phyloP scores from a whole-genome alignment of 53 echinoderm and acorn worm genomes.

The Echinarachnius parma region DNA sequence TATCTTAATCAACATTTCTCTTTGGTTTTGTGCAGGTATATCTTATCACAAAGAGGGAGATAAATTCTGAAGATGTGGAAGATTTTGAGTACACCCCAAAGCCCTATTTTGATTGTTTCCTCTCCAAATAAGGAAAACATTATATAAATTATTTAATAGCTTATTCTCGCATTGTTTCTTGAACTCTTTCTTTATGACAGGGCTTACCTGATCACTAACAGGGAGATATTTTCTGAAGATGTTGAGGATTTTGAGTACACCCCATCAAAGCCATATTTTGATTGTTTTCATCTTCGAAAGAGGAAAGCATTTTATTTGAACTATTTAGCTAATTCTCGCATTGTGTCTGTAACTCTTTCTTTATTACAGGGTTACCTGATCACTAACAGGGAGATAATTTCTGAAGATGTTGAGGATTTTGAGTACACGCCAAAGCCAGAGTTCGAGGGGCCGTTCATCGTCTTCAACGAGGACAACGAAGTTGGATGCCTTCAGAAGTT shows the following conservation, averaged over 20 bases:
- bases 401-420: slow-evolving; percentile 98
- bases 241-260: slow-evolving; percentile 99
- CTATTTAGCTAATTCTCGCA: too few relatives aligned
- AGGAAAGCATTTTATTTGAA: too few relatives aligned
- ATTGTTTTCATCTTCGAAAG: too few relatives aligned
- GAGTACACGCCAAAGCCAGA: slow-evolving; percentile 98
- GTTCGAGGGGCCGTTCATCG: slow-evolving; percentile 93
- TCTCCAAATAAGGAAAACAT: too few relatives aligned
- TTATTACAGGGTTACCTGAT: slow-evolving; percentile 78
- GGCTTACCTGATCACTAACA: slow-evolving; percentile 95
- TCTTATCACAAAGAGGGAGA: slow-evolving; percentile 92
- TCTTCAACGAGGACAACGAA: slow-evolving; percentile 84
- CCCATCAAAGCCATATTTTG: slow-evolving; percentile 92
- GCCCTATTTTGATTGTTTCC: slow-evolving; percentile 95
- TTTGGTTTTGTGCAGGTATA: slow-evolving; percentile 66
- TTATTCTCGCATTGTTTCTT: too few relatives aligned
- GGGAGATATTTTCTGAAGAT: slow-evolving; percentile 91
- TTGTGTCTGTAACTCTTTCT: neutral
- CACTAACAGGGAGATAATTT: slow-evolving; percentile 89
- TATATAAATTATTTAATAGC: too few relatives aligned
- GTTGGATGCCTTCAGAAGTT: slow-evolving; percentile 66
- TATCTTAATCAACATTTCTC: too few relatives aligned
- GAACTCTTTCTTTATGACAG: too few relatives aligned
- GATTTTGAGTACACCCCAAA: slow-evolving; percentile 99
- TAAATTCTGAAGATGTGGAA: slow-evolving; percentile 93